phyloP scores from a whole-genome alignment of 30 jellyfish, hydroid and myxozoan species.

The Mastigias papua region DNA sequence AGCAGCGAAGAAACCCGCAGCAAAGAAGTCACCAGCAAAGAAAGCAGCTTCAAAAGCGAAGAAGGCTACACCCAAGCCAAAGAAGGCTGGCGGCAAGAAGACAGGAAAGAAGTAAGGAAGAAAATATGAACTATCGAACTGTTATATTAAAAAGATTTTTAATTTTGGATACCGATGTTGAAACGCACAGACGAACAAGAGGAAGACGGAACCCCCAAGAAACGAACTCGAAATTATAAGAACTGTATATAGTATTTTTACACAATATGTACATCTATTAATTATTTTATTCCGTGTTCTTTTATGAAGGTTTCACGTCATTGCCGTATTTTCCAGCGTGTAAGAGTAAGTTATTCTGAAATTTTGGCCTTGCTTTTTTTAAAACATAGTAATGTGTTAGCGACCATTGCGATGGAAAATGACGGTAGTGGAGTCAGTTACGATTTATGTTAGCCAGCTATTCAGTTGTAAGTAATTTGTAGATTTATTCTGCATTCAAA shows the following conservation, averaged over 20 bases:
- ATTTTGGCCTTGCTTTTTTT: not conserved
- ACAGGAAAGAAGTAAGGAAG: constrained; percentile 57
- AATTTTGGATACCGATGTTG: constrained; percentile 17
- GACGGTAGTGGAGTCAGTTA: not conserved
- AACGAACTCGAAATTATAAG: constrained; percentile 18
- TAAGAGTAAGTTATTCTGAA: not conserved
- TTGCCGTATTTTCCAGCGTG: not conserved
- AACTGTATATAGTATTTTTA: constrained; percentile 70
- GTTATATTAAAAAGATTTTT: constrained; percentile 3
- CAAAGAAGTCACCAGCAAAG: constrained; percentile 70
- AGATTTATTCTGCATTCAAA: constrained; percentile 1
- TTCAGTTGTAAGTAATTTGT: constrained; percentile 1
- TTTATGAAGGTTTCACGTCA: not conserved
- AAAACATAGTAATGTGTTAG: not conserved
- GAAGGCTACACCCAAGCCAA: constrained; percentile 61
- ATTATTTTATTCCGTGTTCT: constrained; percentile 58
- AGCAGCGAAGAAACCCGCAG: constrained; percentile 63
- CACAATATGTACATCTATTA: constrained; percentile 66
- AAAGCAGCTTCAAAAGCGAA: constrained; percentile 72
- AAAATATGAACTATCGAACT: constrained; percentile 11
- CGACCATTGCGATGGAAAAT: not conserved
- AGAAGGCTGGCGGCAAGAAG: constrained; percentile 53
- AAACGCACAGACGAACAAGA: constrained; percentile 41
- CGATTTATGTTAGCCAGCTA: not conserved
- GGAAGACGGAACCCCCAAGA: not conserved